A percentile compares a stretch with the other conserved stretches of the same genome.
phyloP scores from a whole-genome alignment of 2,888 invertebrate species.

The Nowickia ferox region DNA sequence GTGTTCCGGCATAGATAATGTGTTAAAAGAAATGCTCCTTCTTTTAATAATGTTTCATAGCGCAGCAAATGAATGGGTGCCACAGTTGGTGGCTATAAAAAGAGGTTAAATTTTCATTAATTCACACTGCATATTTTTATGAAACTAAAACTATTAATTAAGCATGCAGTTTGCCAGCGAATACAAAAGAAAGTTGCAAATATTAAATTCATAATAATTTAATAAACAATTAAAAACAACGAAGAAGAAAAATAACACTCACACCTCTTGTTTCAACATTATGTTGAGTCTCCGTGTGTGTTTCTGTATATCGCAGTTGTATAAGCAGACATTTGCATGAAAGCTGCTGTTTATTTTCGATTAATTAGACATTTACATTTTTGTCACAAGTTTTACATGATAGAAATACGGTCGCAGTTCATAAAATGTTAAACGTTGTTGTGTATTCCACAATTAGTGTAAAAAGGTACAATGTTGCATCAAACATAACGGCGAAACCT shows the following conservation, averaged over 20 bases:
- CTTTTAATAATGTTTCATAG: conserved; percentile 50
- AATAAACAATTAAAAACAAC: neutral
- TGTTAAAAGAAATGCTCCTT: conserved; percentile 33
- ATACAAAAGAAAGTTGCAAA: conserved; percentile 65
- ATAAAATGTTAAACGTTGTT: too few relatives aligned
- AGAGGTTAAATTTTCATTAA: conserved; percentile 71
- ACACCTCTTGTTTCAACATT: conserved; percentile 4
- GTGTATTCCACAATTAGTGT: too few relatives aligned
- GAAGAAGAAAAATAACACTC: neutral
- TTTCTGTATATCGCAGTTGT: neutral
- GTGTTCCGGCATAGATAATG: conserved; percentile 64
- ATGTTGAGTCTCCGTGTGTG: neutral
- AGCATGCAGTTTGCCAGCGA: conserved; percentile 14
- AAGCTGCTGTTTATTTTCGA: conserved; percentile 1
- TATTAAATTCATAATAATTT: conserved; percentile 12
- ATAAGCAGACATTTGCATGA: conserved; percentile 8
- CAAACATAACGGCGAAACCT: too few relatives aligned
- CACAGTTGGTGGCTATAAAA: conserved; percentile 47
- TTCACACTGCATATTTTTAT: conserved; percentile 68
- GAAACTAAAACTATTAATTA: conserved; percentile 24
- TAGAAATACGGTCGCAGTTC: too few relatives aligned
- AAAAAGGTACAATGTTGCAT: too few relatives aligned
- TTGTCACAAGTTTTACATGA: neutral
- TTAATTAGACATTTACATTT: conserved; percentile 36
- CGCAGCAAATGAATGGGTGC: neutral